Evolutionary conservation across 2,797 vertebrate species (phyloP).

Genomic region (Nasua narica): DNA sequence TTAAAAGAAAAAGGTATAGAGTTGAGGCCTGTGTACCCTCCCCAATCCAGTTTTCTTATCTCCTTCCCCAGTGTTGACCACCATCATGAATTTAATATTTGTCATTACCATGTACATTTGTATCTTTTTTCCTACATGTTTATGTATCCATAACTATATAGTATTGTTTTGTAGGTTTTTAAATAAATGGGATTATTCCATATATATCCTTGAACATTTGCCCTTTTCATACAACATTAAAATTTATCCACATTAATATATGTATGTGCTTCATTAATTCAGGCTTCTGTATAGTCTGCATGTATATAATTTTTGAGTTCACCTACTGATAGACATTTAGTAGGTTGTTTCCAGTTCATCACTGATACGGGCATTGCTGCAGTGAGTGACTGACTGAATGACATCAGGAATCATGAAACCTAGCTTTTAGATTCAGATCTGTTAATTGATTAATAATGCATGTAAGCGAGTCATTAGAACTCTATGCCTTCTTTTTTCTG

Average conservation of each 20-base stretch:
- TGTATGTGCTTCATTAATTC: constrained; percentile 27
- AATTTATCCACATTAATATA: not conserved
- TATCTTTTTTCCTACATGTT: not conserved
- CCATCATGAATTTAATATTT: not conserved
- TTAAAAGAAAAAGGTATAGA: not conserved
- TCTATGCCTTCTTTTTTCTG: not conserved
- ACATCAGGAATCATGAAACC: not conserved
- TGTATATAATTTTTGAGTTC: not conserved
- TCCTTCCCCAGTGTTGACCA: not conserved
- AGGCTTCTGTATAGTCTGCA: not conserved
- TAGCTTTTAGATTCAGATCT: not conserved
- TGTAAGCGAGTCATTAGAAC: not conserved
- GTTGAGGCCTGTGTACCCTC: not conserved
- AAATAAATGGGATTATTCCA: not conserved
- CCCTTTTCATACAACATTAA: constrained; percentile 12
- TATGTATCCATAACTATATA: not conserved
- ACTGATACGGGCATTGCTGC: not conserved
- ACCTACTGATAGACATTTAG: not conserved
- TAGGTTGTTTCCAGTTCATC: not conserved
- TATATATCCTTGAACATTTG: constrained; percentile 5
- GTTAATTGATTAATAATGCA: constrained; percentile 10
- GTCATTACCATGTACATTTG: not conserved
- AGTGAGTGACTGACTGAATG: not conserved
- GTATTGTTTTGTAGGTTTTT: constrained; percentile 25
- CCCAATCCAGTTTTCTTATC: not conserved